Evolutionary conservation across 2,797 vertebrate genomes (phyloP).

Genomic region (Bovichtus diacanthus): DNA sequence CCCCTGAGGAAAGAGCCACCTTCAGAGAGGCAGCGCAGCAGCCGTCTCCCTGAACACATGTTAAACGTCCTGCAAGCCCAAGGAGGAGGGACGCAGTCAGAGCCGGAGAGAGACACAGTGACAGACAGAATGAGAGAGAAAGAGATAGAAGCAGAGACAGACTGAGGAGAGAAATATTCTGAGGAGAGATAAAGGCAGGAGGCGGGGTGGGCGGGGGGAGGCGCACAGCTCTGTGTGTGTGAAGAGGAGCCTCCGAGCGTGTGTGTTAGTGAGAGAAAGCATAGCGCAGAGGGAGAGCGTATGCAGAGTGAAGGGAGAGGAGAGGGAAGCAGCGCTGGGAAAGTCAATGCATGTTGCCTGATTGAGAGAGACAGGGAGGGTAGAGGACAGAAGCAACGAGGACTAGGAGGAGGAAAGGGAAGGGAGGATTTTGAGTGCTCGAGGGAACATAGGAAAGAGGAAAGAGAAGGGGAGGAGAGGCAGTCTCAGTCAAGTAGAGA

Average conservation of each 20-base stretch:
- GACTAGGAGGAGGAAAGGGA: constrained; percentile 9
- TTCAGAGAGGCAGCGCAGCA: constrained; percentile 68
- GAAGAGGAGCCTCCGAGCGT: constrained; percentile 47
- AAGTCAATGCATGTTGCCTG: constrained; percentile 61
- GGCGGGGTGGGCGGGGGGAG: constrained; percentile 58
- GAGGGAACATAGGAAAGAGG: constrained; percentile 11
- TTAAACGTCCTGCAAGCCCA: constrained; percentile 75
- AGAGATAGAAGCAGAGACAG: constrained; percentile 49
- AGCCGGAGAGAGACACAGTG: constrained; percentile 7
- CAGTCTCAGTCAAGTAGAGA: constrained; percentile 39
- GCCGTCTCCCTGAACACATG: constrained; percentile 79
- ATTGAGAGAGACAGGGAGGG: constrained; percentile 53
- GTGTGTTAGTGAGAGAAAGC: constrained; percentile 56
- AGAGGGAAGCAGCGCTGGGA: constrained; percentile 29
- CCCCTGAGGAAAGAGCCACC: constrained; percentile 83
- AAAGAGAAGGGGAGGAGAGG: constrained; percentile 31
- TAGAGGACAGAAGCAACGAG: constrained; percentile 31
- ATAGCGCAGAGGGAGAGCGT: constrained; percentile 52
- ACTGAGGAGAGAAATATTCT: constrained; percentile 58
- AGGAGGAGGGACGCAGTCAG: constrained; percentile 57
- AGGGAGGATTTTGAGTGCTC: constrained; percentile 10
- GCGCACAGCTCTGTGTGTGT: constrained; percentile 40
- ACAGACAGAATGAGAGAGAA: constrained; percentile 20
- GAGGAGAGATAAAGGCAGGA: constrained; percentile 67
- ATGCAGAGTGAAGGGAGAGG: constrained; percentile 44